Base-by-base conservation (phyloP, 2,888 invertebrate species). In the Torymus texanus region DNA sequence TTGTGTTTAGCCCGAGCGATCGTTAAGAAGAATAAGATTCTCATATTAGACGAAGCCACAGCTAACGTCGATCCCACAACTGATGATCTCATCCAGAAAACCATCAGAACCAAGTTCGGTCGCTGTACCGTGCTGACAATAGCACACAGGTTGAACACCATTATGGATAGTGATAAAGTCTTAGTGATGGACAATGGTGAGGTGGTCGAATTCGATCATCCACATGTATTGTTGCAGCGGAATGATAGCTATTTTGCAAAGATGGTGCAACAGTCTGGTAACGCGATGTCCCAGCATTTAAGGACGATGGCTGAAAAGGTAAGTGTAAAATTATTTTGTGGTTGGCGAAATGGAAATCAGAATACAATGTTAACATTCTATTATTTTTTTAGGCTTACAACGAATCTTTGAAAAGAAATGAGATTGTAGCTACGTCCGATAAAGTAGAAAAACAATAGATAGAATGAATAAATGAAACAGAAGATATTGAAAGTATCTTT, bases 131-230 rank as follows among this genome's bases (percentile, higher is more conserved):
- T 98, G 10, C 90, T 98, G 63, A 97, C 97, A 0, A 96, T 98
- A 55, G 97, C 97, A 0, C 97, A 98, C 89, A 93, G 98, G 61
- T 92, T 98, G 29, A 95, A 97, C 88, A 97, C 97, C 0, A 95
- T 98, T 82, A 97, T 97, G 96, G 97, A 98, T 90, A 96, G 96
- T 0, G 96, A 97, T 90, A 93, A 94, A 82, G 95, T 97, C 16
- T 91, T 97, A 88, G 97, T 97, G 0, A 94, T 98, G 94, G 95
- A 96, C 87, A 93, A 94, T 3, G 98, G 97, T 0, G 90, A 92
- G 63, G 92, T 95, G 75, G 93, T 94, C 10, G 95, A 95, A 89
- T 95, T 93, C 85, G 94, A 94, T 90, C 93, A 94, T 87, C 95
- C 95, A 0, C 91, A 94, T 88, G 88, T 92, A 80, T 90, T 95